Percentiles rank a stretch among this genome's conserved stretches.
Evolutionary conservation across 2,113 vertebrate species (phyloP).

Genomic region (Engystomops pustulosus): DNA sequence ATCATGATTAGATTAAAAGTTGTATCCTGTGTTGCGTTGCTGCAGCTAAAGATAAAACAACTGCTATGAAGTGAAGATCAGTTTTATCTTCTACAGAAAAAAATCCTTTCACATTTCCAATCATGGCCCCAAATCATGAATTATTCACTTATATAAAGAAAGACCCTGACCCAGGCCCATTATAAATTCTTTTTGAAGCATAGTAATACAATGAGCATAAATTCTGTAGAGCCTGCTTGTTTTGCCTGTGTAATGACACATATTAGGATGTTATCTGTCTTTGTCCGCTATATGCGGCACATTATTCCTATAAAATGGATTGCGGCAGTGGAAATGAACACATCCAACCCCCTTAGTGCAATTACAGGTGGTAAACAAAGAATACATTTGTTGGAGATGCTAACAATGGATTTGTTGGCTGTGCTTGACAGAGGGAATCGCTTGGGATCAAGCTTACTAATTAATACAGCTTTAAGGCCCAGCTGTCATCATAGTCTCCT

Average conservation of each 20-base stretch:
- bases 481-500: constrained; percentile 8
- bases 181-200: no score
- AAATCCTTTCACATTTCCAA: no score
- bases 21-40: no score
- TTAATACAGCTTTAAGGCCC: constrained; percentile 33
- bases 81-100: no score
- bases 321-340: background rate
- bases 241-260: background rate
- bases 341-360: background rate
- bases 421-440: constrained; percentile 14
- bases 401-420: constrained; percentile 31
- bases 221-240: no score
- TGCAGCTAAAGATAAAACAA: no score
- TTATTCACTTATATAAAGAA: no score
- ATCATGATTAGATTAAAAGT: no score
- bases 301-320: background rate
- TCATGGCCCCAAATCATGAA: no score
- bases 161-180: no score
- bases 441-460: constrained; percentile 38
- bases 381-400: background rate
- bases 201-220: no score
- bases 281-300: background rate
- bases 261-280: background rate
- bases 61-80: no score
- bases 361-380: background rate